Evolutionary conservation across 2,113 vertebrate species (phyloP).

Genomic region (Platycercus adscitus): DNA sequence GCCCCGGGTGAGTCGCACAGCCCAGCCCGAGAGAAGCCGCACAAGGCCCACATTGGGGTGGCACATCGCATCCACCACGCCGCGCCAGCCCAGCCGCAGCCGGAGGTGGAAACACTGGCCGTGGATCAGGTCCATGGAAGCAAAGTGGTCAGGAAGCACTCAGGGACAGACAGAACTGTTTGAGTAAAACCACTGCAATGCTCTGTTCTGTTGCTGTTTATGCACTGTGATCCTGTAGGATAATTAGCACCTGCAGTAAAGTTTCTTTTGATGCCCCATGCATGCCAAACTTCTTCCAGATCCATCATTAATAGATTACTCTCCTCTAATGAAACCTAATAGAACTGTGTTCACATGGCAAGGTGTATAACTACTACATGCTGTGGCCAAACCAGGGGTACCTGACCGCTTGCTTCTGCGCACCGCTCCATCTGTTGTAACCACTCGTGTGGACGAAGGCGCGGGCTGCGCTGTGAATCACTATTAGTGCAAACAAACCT

Average conservation of each 20-base stretch:
- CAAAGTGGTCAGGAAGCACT: slow-evolving; percentile 89
- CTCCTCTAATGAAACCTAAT: slow-evolving; percentile 13
- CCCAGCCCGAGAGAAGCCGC: slow-evolving; percentile 84
- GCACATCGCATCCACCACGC: slow-evolving; percentile 89
- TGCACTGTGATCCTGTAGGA: slow-evolving; percentile 75
- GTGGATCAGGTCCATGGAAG: slow-evolving; percentile 91
- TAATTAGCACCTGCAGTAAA: slow-evolving; percentile 52
- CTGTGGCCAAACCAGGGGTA: slow-evolving; percentile 78
- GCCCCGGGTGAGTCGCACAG: slow-evolving; percentile 75
- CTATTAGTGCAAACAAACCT: not conserved
- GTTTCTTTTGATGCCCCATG: slow-evolving; percentile 66
- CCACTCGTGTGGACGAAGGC: slow-evolving; percentile 32
- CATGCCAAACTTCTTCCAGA: slow-evolving; percentile 86
- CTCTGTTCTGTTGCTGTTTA: slow-evolving; percentile 75
- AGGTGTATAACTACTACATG: slow-evolving; percentile 46
- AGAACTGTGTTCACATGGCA: slow-evolving; percentile 49
- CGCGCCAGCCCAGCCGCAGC: slow-evolving; percentile 68
- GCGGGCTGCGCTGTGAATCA: slow-evolving; percentile 24
- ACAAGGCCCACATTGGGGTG: slow-evolving; percentile 90
- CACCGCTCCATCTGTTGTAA: not conserved
- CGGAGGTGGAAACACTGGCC: slow-evolving; percentile 88
- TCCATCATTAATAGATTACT: slow-evolving; percentile 33
- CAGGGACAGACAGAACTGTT: slow-evolving; percentile 95
- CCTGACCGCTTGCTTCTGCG: slow-evolving; percentile 79
- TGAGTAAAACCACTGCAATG: slow-evolving; percentile 61